Base-by-base conservation (phyloP, 23 tunicate species). In the Ciona savignyi region DNA sequence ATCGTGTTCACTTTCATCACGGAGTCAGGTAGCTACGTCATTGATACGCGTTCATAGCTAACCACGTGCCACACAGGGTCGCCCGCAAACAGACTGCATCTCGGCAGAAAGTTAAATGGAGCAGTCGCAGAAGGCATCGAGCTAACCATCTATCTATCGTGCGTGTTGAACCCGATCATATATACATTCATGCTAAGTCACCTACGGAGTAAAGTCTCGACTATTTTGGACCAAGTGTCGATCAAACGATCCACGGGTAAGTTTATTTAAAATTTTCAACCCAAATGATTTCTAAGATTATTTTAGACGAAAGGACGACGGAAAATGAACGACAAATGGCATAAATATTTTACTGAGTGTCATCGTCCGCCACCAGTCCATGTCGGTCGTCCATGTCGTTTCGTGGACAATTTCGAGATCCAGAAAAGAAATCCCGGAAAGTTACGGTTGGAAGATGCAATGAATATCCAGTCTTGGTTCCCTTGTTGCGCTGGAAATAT, bases 141-240 rank as follows among this genome's bases (percentile, higher is more conserved):
- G 62, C 34, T 87, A 80, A 76, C 86, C 22, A 70, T 71, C n/a
- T 75, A 70, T 34, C 51, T 87, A 19, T 87, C 86, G 22, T 81
- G 95, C 60, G 24, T 81, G 23, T 77, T 87, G 31, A 87, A 87
- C 32, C 95, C 95, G 29, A 35, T 87, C 34, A 81, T 81, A 19
- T 87, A 80, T 79, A 87, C 95, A 1, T 81, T 81, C 27, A 81
- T 87, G 86, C 65, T 87, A 29, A 79, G 78, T 35, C 74, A 70
- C 60, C 82, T 87, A 29, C 95, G 86, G 34, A 87, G 82, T 77
- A 83, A 87, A 69, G 78, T 87, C 63, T 67, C 78, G 51, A 81
- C 77, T 23, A 34, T 86, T 4, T 26, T 80, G 33, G 61, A 85
- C n/a, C n/a, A n/a, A n/a, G n/a, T n/a, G n/a, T n/a, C n/a, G n/a